Evolutionary conservation across 2,797 vertebrate genomes (phyloP), one percentile per base, ranked within the genome.

Genomic region (Erithacus rubecula): DNA sequence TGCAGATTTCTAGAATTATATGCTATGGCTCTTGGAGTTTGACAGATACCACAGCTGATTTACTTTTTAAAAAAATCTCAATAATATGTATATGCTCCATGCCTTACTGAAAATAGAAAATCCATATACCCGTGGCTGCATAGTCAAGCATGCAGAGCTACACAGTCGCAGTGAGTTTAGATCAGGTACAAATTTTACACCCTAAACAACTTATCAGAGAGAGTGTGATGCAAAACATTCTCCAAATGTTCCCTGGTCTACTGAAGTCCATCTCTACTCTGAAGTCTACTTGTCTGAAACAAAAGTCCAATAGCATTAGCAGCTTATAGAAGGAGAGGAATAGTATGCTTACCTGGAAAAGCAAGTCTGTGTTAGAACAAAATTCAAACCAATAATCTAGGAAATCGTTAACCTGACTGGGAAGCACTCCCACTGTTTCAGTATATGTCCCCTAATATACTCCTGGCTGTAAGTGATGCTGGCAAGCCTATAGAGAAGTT

Each of bases 1-100:
- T 91, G 52, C 19, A 95, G 55, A 89, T 92, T 71, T 94, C 79
- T 70, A 91, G 89, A 94, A 80, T 83, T 86, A 74, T 43, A n/a
- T n/a, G 18, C 14, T 69, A 53, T 16, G 8, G 49, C 20, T 82
- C 51, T 83, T 53, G 36, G 71, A 80, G 56, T 64, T 95, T 77
- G 51, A 70, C 62, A 87, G 39, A 65, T 65, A 92, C 65, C n/a
- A 0, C 29, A 72, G 34, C 17, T 65, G 81, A 91, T 78, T 84
- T 52, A 72, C 34, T n/a, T 12, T 26, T 52, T 39, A 59, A 90
- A n/a, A 44, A 41, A 52, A 49, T 15, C 80, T 83, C n/a, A 84
- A 78, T 83, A 80, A 27, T n/a, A 22, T 43, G 15, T n/a, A 12
- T 26, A 37, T 47, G 30, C 21, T 52, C 87, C n/a, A 47, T 65